Percentiles rank a stretch among this genome's conserved stretches.
These are phyloP conservation scores for Parnassius glacialis DNA, from an alignment of 2,888 invertebrate species.

Conservation along the genomic window DNA sequence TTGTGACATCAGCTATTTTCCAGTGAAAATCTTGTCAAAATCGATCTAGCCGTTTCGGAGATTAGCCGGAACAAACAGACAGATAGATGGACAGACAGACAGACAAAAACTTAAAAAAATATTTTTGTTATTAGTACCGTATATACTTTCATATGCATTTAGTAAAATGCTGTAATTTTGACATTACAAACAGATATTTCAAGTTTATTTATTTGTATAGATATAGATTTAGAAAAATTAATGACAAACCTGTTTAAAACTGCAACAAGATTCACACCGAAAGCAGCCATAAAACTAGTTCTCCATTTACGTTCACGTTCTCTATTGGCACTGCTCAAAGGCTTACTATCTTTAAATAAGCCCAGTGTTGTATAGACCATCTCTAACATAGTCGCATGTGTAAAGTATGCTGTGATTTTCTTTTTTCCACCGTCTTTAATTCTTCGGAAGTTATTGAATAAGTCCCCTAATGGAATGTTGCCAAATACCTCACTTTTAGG, in stretches of 20 bases:
- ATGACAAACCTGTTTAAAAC: constrained; percentile 83
- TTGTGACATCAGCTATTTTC: too few relatives aligned
- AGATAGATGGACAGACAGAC: too few relatives aligned
- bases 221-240: too few relatives aligned
- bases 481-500: constrained; percentile 83
- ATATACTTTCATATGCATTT: too few relatives aligned
- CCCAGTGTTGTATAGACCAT: constrained; percentile 84
- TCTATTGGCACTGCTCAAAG: constrained; percentile 82
- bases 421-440: constrained; percentile 51
- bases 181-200: too few relatives aligned
- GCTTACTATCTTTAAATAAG: constrained; percentile 82
- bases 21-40: too few relatives aligned
- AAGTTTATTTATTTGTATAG: too few relatives aligned
- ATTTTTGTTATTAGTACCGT: too few relatives aligned
- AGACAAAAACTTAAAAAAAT: too few relatives aligned
- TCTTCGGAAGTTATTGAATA: constrained; percentile 78
- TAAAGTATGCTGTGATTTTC: constrained; percentile 84
- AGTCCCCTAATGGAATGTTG: constrained; percentile 84
- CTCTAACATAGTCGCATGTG: constrained; percentile 83
- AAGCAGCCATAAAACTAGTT: constrained; percentile 84
- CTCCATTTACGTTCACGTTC: constrained; percentile 83
- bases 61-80: too few relatives aligned
- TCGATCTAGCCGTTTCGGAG: too few relatives aligned
- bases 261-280: constrained; percentile 86
- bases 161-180: too few relatives aligned